Base-by-base conservation (phyloP, 2,888 invertebrate species). In the Epinotia ramella region DNA sequence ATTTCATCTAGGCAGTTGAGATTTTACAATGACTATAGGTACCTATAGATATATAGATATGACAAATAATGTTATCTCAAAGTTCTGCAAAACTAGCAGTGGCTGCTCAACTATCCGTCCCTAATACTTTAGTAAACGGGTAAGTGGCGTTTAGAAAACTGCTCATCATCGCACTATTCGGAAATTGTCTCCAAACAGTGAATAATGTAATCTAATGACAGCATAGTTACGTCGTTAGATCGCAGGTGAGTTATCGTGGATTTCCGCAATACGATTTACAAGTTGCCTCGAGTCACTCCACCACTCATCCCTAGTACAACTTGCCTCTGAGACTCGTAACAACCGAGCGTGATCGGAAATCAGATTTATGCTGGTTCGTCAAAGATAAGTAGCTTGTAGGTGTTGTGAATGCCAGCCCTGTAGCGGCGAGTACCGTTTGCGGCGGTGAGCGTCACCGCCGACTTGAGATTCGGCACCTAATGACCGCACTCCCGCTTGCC, bases 381-480 rank as follows among this genome's bases (percentile, higher is more conserved):
- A 1, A 7, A n/a, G 53, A 53, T 53, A n/a, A 53, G 13, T 53
- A 6, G n/a, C 7, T 6, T 1, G n/a, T 5, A 53, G 6, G 53
- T 18, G 12, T 53, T 33, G 53, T 53, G 53, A 66, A 53, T 40
- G 6, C 24, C 33, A n/a, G n/a, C 28, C n/a, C 16, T 18, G 20
- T 28, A n/a, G 59, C 60, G n/a, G 18, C n/a, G 66, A 66, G 66
- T 75, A 75, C 75, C 70, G 75, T 75, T 69, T 66, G 65, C 60
- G 33, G 24, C 68, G 2, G 44, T 56, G 56, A 69, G 49, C 20
- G 65, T 28, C 53, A 13, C 46, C 46, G 53, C n/a, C 71, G 59
- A 33, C 49, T n/a, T 60, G 33, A 72, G 62, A 72, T 76, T 76
- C 62, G 76, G 76, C 72, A 62, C 67, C 66, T 76, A 72, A 76